Conservation (phyloP, 2,797 vertebrate species). For the Chloroceryle amazona region DNA sequence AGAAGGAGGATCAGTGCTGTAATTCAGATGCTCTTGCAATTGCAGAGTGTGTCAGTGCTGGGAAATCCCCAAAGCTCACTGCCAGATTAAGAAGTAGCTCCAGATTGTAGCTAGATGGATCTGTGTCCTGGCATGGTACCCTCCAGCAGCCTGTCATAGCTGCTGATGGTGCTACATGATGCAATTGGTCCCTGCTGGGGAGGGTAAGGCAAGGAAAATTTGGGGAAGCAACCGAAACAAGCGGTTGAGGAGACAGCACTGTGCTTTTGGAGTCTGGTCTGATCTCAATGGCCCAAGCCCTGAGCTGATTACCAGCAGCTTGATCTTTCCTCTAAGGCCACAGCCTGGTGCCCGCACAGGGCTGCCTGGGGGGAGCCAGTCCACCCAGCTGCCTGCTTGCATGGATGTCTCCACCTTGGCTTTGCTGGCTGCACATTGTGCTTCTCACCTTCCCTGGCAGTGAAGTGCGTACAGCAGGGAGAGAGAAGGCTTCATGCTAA, state of each 20-base stretch:
- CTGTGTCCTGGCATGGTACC: neutral
- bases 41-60: neutral
- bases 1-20: neutral
- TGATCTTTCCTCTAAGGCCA: neutral
- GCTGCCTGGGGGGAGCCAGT: fast-evolving
- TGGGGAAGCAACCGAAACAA: neutral
- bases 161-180: neutral
- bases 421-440: neutral
- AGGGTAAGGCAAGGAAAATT: neutral
- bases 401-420: neutral
- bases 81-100: slow-evolving; percentile 55
- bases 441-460: neutral
- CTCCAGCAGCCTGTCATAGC: neutral
- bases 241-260: fast-evolving
- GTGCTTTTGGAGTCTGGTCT: neutral
- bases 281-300: neutral
- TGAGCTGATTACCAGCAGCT: slow-evolving; percentile 46
- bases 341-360: neutral
- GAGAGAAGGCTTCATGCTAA: neutral
- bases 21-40: slow-evolving; percentile 23
- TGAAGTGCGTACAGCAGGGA: neutral
- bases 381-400: neutral
- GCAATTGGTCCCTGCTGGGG: neutral
- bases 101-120: slow-evolving; percentile 5
- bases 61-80: slow-evolving; percentile 43